Evolutionary conservation across 2,113 vertebrate genomes (phyloP), one percentile per base, ranked within the genome.

Genomic region (Laterallus jamaicensis): DNA sequence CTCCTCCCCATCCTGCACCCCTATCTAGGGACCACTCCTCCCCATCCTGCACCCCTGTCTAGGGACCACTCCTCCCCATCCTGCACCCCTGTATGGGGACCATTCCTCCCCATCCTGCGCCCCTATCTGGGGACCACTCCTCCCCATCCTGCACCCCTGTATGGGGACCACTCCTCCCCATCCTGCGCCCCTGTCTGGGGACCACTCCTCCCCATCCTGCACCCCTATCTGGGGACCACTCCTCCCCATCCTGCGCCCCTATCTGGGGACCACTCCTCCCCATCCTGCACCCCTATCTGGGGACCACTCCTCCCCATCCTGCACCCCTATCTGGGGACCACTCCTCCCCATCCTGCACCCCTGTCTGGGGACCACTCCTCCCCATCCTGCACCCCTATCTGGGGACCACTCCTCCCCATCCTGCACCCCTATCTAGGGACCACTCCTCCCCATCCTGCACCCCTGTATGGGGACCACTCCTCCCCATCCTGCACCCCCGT

Each of bases 351-450:
- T 16, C 42, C 15, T 42, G 42, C 42, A 42, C 42, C 85, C 71
- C 50, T 35, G 66, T 15, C 32, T 42, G 40, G 40, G 83, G 37
- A 78, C 32, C 2, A 0, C 12, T 40, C 25, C 70, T 37, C n/a
- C 19, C 28, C 15, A 2, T 3, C 15, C 64, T n/a, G n/a, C n/a
- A n/a, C n/a, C n/a, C n/a, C n/a, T n/a, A n/a, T n/a, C n/a, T n/a
- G 52, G 3, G 83, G n/a, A 79, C 28, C 2, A 0, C 13, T 35
- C 21, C 71, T n/a, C n/a, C 20, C 29, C 16, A 2, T 3, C 13
- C 64, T 49, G 62, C 56, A 18, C 29, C 85, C 71, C 50, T 35
- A 55, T 15, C 32, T 17, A 3, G 44, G 44, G 44, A 47, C 44
- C 44, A 19, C 49, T 11, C 21, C 49, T 22, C 49, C 49, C 49